Evolutionary conservation across 2,113 vertebrate genomes (phyloP).

Genomic region (Amia ocellicauda): DNA sequence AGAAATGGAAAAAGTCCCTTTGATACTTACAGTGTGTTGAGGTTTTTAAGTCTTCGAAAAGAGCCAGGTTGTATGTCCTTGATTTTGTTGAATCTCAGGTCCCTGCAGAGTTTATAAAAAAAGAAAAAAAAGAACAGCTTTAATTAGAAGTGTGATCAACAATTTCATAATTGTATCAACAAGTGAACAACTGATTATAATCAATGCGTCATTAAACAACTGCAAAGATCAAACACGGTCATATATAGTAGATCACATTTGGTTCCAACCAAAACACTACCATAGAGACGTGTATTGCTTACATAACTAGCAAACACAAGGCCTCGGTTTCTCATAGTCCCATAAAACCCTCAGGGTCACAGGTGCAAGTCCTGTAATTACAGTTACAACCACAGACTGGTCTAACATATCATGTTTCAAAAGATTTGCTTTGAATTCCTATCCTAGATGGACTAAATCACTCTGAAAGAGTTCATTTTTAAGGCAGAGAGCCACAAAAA

Average conservation of each 20-base stretch:
- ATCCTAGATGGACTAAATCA: neutral
- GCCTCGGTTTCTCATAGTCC: neutral
- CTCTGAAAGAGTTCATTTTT: neutral
- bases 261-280: too few relatives aligned
- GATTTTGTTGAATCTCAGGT: slow-evolving; percentile 96
- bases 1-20: too few relatives aligned
- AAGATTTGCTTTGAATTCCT: neutral
- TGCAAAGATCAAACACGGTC: too few relatives aligned
- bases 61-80: slow-evolving; percentile 88
- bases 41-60: slow-evolving; percentile 82
- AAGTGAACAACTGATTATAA: too few relatives aligned
- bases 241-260: too few relatives aligned
- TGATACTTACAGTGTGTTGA: slow-evolving; percentile 95
- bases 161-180: too few relatives aligned
- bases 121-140: slow-evolving; percentile 22
- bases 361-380: slow-evolving; percentile 7
- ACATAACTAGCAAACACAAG: neutral
- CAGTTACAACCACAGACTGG: neutral
- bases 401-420: too few relatives aligned
- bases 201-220: too few relatives aligned
- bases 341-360: neutral
- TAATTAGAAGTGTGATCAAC: neutral
- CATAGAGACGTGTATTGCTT: too few relatives aligned
- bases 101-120: slow-evolving; percentile 66
- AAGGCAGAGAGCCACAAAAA: too few relatives aligned